Base-by-base conservation (phyloP, 2,888 invertebrate species). In the Epistrophe eligans region DNA sequence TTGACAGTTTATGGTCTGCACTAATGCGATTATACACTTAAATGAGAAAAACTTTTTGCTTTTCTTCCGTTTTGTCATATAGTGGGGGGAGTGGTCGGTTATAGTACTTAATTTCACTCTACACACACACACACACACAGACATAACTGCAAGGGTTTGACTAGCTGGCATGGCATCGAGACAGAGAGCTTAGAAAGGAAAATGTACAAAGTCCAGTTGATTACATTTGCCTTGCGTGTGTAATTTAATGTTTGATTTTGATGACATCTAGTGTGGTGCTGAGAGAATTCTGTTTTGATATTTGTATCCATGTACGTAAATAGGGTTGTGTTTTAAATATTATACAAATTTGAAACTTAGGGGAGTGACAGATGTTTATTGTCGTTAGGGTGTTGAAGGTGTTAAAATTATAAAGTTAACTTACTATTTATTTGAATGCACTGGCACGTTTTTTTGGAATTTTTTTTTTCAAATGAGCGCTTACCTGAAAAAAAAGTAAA, bases 21-120 rank as follows among this genome's bases (percentile, higher is more conserved):
- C 73, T 85, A 85, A 85, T 85, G 85, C 82, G 85, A 85, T 85
- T 85, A 85, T 85, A 82, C 82, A 82, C 82, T 85, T 77, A 85
- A 85, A 85, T 85, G 82, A 73, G 77, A 67, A 85, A 82, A 62
- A 70, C 55, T 82, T 80, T 60, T 7, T 50, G 19, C 50, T 48
- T 52, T 57, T 52, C 48, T 66, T 57, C 24, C 67, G 50, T 62
- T 64, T 24, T 28, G 62, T 62, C 40, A 24, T 15, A 40, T 15
- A 40, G 40, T 24, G 13, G 1, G 24, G 24, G 24, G 24, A 17
- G 38, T 55, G 32, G 15, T 71, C 17, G 64, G 66, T 76, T 72
- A 4, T 35, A 80, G 80, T 77, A 45, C 76, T 77, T 80, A 84
- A 80, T 77, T 80, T 60, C 45, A 60, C 48, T 70, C 64, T 15